A percentile compares a stretch with the other conserved stretches of the same genome.
Evolutionary conservation across 2,797 vertebrate genomes (phyloP).

Genomic region (Acrossocheilus wenchowensis): DNA sequence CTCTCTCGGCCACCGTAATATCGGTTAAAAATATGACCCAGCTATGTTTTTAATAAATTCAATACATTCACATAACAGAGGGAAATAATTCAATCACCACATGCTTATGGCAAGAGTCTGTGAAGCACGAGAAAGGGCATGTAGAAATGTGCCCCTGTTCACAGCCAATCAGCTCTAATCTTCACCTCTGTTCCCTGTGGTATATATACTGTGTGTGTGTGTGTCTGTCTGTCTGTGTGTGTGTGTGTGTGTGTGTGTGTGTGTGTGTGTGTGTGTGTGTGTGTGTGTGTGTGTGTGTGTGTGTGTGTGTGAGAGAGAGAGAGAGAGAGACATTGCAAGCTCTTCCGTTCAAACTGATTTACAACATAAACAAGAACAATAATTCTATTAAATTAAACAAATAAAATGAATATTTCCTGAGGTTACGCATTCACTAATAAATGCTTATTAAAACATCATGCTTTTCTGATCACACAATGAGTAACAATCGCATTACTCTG

Average conservation of each 20-base stretch:
- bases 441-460: conserved; percentile 3
- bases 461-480: conserved; percentile 14
- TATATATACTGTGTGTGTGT: neutral
- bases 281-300: too few relatives aligned
- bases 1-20: too few relatives aligned
- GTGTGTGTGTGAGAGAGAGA: too few relatives aligned
- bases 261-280: too few relatives aligned
- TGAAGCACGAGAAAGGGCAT: neutral
- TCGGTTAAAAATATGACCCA: too few relatives aligned
- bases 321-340: neutral
- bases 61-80: neutral
- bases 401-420: neutral
- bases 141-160: neutral
- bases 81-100: too few relatives aligned
- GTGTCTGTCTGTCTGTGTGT: too few relatives aligned
- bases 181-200: conserved; percentile 26
- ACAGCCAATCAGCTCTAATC: neutral
- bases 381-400: conserved; percentile 7
- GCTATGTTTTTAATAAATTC: neutral
- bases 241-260: too few relatives aligned
- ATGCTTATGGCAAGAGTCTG: neutral
- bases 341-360: neutral
- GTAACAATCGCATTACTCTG: conserved; percentile 28
- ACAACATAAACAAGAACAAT: neutral
- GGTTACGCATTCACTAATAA: neutral